Evolutionary conservation across 1,140 invertebrate genomes (phyloP).

Genomic region (Chironomus tepperi): DNA sequence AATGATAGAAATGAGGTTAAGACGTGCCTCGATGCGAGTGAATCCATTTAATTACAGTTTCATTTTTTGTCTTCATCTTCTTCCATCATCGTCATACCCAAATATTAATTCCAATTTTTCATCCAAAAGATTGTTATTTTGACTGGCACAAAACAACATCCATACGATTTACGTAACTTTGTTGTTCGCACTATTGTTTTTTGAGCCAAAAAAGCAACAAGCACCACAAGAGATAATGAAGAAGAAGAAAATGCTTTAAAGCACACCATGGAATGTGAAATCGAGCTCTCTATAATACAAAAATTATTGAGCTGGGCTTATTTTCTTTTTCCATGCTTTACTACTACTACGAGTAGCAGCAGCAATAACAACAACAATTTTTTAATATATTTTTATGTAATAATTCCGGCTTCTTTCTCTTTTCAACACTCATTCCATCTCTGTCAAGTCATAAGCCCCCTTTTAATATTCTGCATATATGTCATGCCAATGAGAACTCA

Average conservation of each 20-base stretch:
- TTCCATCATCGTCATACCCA: background rate
- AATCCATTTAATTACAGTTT: slow-evolving; percentile 16
- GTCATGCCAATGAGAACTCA: too few relatives aligned
- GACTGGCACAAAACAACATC: background rate
- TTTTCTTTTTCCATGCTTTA: background rate
- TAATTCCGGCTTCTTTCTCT: slow-evolving; percentile 23
- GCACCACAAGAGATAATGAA: background rate
- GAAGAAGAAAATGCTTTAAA: slow-evolving; percentile 1
- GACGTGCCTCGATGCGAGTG: background rate
- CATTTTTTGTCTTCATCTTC: background rate
- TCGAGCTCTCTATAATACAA: slow-evolving; percentile 16
- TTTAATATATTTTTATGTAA: slow-evolving; percentile 1
- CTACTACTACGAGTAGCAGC: background rate
- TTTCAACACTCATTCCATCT: background rate
- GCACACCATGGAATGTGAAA: slow-evolving; percentile 18
- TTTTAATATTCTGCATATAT: too few relatives aligned
- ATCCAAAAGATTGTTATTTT: background rate
- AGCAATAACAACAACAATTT: background rate
- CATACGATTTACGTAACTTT: background rate
- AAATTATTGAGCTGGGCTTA: slow-evolving; percentile 23
- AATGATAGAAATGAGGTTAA: background rate
- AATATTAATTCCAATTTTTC: slow-evolving; percentile 22
- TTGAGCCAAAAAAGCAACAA: background rate
- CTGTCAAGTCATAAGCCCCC: background rate
- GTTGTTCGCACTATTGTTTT: background rate